These are phyloP conservation scores for Meganola albula DNA, from an alignment of 2,888 invertebrate species.

Conservation along the genomic window DNA sequence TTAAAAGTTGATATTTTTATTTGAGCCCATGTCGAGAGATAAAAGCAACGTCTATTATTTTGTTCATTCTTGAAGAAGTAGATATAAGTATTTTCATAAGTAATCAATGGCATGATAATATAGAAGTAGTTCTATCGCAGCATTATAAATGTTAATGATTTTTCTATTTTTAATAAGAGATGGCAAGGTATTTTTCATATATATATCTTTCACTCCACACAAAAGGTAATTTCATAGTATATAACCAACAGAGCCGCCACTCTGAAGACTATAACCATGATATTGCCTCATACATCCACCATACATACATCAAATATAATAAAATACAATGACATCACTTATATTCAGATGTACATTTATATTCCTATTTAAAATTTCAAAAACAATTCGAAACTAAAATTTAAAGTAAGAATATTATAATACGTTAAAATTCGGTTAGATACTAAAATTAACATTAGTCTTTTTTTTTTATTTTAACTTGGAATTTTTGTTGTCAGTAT, in stretches of 20 bases:
- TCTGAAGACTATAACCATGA: slow-evolving; percentile 39
- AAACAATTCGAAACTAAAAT: not conserved
- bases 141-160: slow-evolving; percentile 7
- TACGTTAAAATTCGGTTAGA: no score
- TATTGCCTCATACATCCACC: slow-evolving; percentile 28
- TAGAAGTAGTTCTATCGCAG: no score
- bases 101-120: no score
- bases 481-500: no score
- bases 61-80: no score
- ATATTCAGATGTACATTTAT: not conserved
- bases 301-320: slow-evolving; percentile 28
- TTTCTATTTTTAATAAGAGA: slow-evolving; percentile 22
- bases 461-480: no score
- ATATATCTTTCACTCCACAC: slow-evolving; percentile 24
- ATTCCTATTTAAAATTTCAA: not conserved
- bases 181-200: no score
- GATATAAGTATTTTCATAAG: no score
- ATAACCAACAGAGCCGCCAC: slow-evolving; percentile 64
- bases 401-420: no score
- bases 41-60: not conserved
- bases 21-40: not conserved
- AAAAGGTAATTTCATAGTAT: slow-evolving; percentile 29
- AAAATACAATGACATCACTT: slow-evolving; percentile 13
- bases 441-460: no score
- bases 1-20: not conserved